Evolutionary conservation across 2,888 invertebrate genomes (phyloP), one percentile per base, ranked within the genome.

Genomic region (Pristionchus exspectatus): DNA sequence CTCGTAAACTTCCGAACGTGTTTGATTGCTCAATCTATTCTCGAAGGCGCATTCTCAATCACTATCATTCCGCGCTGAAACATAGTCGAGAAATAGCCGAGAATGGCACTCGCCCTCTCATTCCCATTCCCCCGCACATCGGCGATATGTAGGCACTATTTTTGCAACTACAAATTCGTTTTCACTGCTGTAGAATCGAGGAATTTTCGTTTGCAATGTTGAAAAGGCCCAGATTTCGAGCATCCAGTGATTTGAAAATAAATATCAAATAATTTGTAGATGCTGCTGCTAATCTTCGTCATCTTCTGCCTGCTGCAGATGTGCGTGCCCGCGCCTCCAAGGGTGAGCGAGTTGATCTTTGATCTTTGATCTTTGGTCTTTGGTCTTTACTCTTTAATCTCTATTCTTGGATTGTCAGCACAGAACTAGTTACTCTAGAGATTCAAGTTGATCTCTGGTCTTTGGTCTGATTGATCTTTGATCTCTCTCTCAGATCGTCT

Each of bases 271-370:
- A 38, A 54, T 14, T n/a, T 50, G 54, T 5, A 88, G 87, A 72
- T 88, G 87, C 74, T 88, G n/a, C 69, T 87, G 30, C 56, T 74
- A 54, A 74, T 74, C 56, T 88, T 88, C 72, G 56, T 74, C 74
- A 56, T 59, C 56, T 88, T 88, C 56, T 56, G 54, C 24, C 72
- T 88, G 33, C 74, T 88, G 54, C 87, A 88, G 56, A 12, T 88
- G 72, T 24, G 30, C 18, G 74, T 88, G 27, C 87, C 87, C 30
- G 87, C 87, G 30, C 87, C 87, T 12, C 87, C 72, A 18, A 72
- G 74, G 87, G 87, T 88, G 56, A 38, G 87, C 7, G 30, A 66
- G 54, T 63, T 83, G 27, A 30, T 83, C 30, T 83, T 54, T 83
- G 50, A 56, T 83, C 74, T 44, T 9, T 44, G 33, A 7, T 69